Percentiles rank a stretch among this genome's conserved stretches.
phyloP scores from a whole-genome alignment of 2,113 vertebrate genomes.

The Podarcis muralis region DNA sequence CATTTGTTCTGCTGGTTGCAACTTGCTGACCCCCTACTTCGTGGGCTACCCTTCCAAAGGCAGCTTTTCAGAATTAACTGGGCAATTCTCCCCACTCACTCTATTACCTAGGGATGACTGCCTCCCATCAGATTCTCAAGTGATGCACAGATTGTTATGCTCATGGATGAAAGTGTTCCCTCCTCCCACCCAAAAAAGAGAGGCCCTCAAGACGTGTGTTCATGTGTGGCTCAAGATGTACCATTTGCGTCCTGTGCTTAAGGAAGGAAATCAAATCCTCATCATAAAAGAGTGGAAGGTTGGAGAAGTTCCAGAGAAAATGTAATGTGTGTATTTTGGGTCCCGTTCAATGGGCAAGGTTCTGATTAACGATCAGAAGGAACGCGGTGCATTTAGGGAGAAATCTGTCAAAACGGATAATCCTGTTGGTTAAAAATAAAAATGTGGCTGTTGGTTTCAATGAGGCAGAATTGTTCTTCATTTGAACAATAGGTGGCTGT shows the following conservation, averaged over 20 bases:
- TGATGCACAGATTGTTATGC: neutral
- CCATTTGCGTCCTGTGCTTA: neutral
- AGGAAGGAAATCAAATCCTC: neutral
- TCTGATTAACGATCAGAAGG: neutral
- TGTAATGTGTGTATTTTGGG: slow-evolving; percentile 8
- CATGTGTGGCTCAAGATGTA: neutral
- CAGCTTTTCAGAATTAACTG: neutral
- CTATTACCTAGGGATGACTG: neutral
- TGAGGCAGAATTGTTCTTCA: neutral
- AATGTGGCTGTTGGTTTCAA: neutral
- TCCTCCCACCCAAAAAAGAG: neutral
- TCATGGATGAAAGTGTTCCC: neutral
- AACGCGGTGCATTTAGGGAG: neutral
- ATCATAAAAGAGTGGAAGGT: neutral
- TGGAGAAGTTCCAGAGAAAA: slow-evolving; percentile 38
- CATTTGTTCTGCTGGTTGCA: neutral
- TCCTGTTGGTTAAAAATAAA: neutral
- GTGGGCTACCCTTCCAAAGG: too few relatives aligned
- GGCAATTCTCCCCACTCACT: neutral
- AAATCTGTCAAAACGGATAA: neutral
- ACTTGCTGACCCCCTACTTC: neutral
- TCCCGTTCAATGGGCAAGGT: slow-evolving; percentile 18
- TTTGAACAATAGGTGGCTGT: too few relatives aligned
- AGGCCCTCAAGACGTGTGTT: neutral
- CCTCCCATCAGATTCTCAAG: neutral